Evolutionary conservation across 2,797 vertebrate genomes (phyloP), one percentile per base, ranked within the genome.

Genomic region (Malacoctenus gilli): DNA sequence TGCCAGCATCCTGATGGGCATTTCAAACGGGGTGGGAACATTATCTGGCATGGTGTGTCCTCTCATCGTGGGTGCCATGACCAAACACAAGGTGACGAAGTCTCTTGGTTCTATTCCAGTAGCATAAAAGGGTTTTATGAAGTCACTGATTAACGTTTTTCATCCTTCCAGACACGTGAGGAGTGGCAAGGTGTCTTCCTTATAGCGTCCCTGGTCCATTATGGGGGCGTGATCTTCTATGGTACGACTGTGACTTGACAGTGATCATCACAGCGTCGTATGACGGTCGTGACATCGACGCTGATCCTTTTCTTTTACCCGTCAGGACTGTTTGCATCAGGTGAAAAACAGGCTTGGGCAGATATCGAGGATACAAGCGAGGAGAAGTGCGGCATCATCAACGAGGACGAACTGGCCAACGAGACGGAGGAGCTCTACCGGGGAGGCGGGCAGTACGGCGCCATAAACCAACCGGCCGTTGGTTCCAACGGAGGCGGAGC

Each of bases 41-140:
- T 84, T 99, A 81, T 99, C 96, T 59, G 97, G 97, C 49, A 99
- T 99, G 97, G 97, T 99, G 65, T 99, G 97, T 79, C 97, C 97
- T 37, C 94, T 99, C 35, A 99, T 99, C 56, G 97, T 99, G 2
- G 97, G 97, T 64, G 94, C 96, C 52, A 98, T 99, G 97, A 99
- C 97, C 43, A 99, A 99, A 87, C 94, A 98, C 85, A 99, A 99
- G 94, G 97, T 98, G 89, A 37, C 13, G 4, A 2, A n/a, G 36
- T 42, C 2, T 10, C 2, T 4, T 49, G 9, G 23, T 3, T 32
- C 2, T 5, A 11, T 10, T 6, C 25, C 6, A 23, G 22, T 23
- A 23, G 22, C 9, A 28, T 28, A 28, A 28, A 28, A 28, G 5
- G 9, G 9, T 28, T 9, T 9, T 28, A 6, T 28, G 1, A 6